These are phyloP conservation scores for Eunapius fragilis DNA, from an alignment of 37 sponge, comb jelly and placozoan genomes.

Conservation along the genomic window DNA sequence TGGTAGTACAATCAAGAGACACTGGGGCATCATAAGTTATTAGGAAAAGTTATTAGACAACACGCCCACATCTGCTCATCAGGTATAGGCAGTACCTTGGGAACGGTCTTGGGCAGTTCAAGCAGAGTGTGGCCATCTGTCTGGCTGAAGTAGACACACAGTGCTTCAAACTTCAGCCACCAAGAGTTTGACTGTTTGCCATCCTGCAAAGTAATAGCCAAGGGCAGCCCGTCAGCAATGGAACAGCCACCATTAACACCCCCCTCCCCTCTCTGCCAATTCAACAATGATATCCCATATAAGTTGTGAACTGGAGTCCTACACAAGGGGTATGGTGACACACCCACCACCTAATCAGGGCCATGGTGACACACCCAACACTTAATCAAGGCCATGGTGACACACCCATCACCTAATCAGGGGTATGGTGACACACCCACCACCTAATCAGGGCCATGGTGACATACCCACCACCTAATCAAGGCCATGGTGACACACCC, in stretches of 20 bases:
- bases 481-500: not conserved
- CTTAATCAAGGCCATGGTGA: no score
- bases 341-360: not conserved
- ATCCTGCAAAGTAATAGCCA: slow-evolving; percentile 9
- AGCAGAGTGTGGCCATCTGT: slow-evolving; percentile 75
- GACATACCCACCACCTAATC: not conserved
- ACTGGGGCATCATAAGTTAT: no score
- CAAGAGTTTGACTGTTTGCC: slow-evolving; percentile 64
- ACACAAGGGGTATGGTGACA: no score
- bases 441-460: not conserved
- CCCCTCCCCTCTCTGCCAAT: no score
- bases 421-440: no score
- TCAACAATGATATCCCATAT: no score
- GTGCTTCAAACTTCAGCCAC: slow-evolving; percentile 87
- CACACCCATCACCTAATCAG: not conserved
- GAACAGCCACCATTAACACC: not conserved
- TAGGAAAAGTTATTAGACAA: no score
- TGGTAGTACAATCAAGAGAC: not conserved
- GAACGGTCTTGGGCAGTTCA: slow-evolving; percentile 40
- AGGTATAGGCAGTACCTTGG: slow-evolving; percentile 10
- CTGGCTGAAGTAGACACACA: slow-evolving; percentile 82
- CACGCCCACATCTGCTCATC: no score
- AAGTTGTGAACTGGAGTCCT: no score
- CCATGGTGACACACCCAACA: no score
- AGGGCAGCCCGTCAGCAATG: not conserved